A percentile compares a stretch with the other conserved stretches of the same genome.
Evolutionary conservation across 2,113 vertebrate genomes (phyloP).

Genomic region (Acanthisitta chloris): DNA sequence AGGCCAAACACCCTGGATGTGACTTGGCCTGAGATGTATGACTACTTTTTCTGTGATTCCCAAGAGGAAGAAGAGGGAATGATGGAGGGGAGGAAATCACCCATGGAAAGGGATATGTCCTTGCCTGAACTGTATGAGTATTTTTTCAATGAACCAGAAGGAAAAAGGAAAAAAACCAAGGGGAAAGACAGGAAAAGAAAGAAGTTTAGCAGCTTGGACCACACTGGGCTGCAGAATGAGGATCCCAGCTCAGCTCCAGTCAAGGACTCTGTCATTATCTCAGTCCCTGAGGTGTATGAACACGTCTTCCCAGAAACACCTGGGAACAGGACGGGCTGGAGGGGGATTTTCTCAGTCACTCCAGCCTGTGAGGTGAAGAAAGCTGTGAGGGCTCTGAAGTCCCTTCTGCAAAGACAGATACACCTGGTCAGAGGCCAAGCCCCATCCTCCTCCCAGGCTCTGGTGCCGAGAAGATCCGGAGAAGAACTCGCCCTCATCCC

Average conservation of each 20-base stretch:
- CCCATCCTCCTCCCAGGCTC: background rate
- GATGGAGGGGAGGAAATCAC: background rate
- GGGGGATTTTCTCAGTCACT: background rate
- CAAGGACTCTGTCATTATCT: background rate
- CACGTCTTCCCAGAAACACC: slow-evolving; percentile 69
- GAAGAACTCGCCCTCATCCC: background rate
- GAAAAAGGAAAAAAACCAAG: slow-evolving; percentile 17
- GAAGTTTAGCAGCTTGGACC: background rate
- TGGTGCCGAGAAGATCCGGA: background rate
- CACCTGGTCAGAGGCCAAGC: background rate
- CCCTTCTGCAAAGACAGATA: background rate
- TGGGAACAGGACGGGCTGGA: background rate
- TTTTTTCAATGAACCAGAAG: slow-evolving; percentile 78
- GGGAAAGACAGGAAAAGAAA: slow-evolving; percentile 61
- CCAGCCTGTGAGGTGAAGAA: slow-evolving; percentile 17
- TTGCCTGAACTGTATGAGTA: slow-evolving; percentile 88
- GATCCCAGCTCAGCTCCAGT: background rate
- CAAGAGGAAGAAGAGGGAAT: background rate
- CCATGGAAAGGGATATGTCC: slow-evolving; percentile 48
- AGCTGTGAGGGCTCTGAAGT: slow-evolving; percentile 14
- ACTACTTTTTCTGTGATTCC: slow-evolving; percentile 85
- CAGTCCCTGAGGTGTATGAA: slow-evolving; percentile 76
- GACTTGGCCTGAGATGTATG: slow-evolving; percentile 86
- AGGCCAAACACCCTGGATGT: background rate
- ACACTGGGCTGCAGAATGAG: background rate